Base-by-base conservation (phyloP, 2,888 invertebrate genomes). In the Xylota segnis region DNA sequence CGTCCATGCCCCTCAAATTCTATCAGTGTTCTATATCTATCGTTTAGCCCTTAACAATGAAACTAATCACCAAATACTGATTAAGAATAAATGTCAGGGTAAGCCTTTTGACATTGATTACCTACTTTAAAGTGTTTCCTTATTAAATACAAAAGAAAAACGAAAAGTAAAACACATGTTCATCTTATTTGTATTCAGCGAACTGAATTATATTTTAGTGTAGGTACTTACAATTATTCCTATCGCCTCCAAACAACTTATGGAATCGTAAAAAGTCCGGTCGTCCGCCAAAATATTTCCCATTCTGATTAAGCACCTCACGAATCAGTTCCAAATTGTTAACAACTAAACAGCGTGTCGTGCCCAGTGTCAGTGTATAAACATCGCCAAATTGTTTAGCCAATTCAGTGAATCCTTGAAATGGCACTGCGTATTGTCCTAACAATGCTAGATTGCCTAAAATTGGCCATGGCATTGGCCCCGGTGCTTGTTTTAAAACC, bases 221-320 rank as follows among this genome's bases (percentile, higher is more conserved):
- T n/a, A n/a, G n/a, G n/a, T 66, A 95, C 97, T 96, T 92, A 97
- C 97, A 97, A 90, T 97, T 96, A 92, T 96, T 96, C 82, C 97
- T 93, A 92, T 97, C 95, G 47, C 96, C 97, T 54, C 96, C 96
- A 91, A 97, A 97, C n/a, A 97, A 94, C 87, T 95, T 94, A 90
- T 96, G 95, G 90, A 96, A 97, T 34, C 97, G 93, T 88, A 95
- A 91, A 91, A 97, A 97, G 90, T 97, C 95, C 0, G 97, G 97
- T 4, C 97, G 93, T 9, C 96, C 96, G 2, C 96, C 96, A 91
- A 97, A 97, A 89, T 95, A 95, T 87, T 95, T 95, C 7, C 96
- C 96, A 89, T 96, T 96, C 86, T 95, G 94, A 90, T 96, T 96
- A 47, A 96, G 93, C 70, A 96, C 96, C 90, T 96, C 96, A 78